Base-by-base conservation (phyloP, 2,797 vertebrate species). In the Apodemus agrarius region DNA sequence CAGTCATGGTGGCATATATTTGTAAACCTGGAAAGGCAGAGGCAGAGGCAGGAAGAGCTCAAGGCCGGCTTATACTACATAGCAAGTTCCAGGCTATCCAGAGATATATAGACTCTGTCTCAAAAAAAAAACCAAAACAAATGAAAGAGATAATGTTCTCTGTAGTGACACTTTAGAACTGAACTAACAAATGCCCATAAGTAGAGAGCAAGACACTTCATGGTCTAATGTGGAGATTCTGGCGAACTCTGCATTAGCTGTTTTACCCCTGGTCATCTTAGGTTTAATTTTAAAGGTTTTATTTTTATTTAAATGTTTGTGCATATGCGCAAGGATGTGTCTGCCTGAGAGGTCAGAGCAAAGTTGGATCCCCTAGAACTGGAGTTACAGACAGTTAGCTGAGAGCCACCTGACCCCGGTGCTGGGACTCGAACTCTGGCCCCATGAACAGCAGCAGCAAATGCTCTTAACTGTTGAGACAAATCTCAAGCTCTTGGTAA, bases 161-260 rank as follows among this genome's bases (percentile, higher is more conserved):
- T 90, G 37, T 49, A 59, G 2, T 90, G 59, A 16, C 72, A 79
- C 79, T 63, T 85, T 61, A 94, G 57, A 96, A 54, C n/a, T 79
- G n/a, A 96, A 65, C 61, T 94, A 95, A 59, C 37, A 91, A 88
- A 80, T 82, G 34, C 31, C 24, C 10, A 69, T 65, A 59, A 89
- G 43, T 87, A 67, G 89, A 92, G 86, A 76, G 24, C 29, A 59
- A 59, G 65, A 87, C 37, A 26, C 65, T 79, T 63, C 54, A 59
- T 54, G 89, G 43, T 85, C 29, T 93, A 54, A 86, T 80, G 3
- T 94, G 46, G 46, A 46, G 46, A 46, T 46, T 83, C 29, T 90
- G 54, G n/a, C 76, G 61, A 95, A 89, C 40, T 87, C 34, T 81
- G 22, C 11, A 67, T 78, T 89, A 85, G 40, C 19, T 85, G 10